Base-by-base conservation (phyloP, 2,888 invertebrate genomes). In the Incurvaria masculella region DNA sequence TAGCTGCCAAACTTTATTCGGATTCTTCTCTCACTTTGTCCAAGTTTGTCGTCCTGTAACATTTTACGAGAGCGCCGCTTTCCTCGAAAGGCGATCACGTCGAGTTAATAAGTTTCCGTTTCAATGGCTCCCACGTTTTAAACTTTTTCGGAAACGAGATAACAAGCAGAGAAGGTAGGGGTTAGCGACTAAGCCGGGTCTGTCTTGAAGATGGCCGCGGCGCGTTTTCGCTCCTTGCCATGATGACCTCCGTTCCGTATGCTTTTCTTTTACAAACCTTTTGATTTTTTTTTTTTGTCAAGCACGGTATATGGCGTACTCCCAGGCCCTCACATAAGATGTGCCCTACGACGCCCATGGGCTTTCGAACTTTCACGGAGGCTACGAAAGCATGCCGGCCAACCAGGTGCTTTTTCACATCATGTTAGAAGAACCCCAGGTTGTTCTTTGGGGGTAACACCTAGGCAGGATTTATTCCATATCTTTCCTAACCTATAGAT, bases 101-200 rank as follows among this genome's bases (percentile, higher is more conserved):
- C 74, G 69, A 76, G 76, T 76, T 78, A 78, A 78, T 78, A 78
- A 76, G 78, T 78, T 78, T 68, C 68, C 66, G 71, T 69, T 74
- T 66, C 70, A 72, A 76, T 76, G 68, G 76, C 73, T 71, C 64
- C 66, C 69, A 67, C 72, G 69, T 76, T 76, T 75, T 74, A 73
- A 78, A 78, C 75, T 78, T 78, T 33, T 76, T 76, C 68, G 76
- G 76, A 74, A 75, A 72, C 72, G 70, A 76, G 76, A 76, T 78
- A 78, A 75, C 75, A 74, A 75, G 73, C 69, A 72, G 68, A 69
- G 72, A 70, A 71, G 72, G 66, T 66, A 74, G 73, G 73, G 69
- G 68, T 70, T 71, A 73, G n/a, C n/a, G n/a, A n/a, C n/a, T 69
- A 67, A 65, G 62, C 41, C 42, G 26, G 17, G 16, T 17, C 42